Base-by-base conservation (phyloP, 2,113 vertebrate genomes). In the Prolemur simus region DNA sequence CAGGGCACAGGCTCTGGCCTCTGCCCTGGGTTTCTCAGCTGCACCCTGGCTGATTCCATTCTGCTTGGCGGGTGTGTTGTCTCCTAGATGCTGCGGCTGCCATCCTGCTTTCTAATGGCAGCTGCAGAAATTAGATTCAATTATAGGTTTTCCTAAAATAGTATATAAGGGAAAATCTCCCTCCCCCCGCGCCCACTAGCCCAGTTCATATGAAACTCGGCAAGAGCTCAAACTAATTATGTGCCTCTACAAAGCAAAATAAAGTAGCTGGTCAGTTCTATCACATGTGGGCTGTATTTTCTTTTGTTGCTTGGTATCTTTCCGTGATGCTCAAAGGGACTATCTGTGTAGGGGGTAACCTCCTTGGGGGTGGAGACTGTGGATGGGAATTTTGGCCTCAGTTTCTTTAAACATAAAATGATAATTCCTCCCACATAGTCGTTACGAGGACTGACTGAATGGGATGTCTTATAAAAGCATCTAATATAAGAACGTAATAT, bases 81-180 rank as follows among this genome's bases (percentile, higher is more conserved):
- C 98, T 98, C 96, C 98, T 98, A 97, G 97, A 97, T 95, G 93
- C 98, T 96, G 92, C 34, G 87, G 93, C 94, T 97, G 76, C 94
- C 97, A 98, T 97, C 98, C 89, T 96, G 98, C 98, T 98, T 97
- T 96, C 94, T 96, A 93, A 96, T 32, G 92, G 97, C 98, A 98
- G 97, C 97, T 98, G 96, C 60, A 98, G 98, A 98, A 98, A 97
- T 97, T 97, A 97, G 97, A 98, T 98, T 98, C 98, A 98, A 98
- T 99, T 98, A 98, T 83, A 96, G 97, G 93, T 94, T 98, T 98
- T 97, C 97, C 97, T 97, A 98, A 98, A 98, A 98, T 97, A 98
- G 97, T 93, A 49, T 92, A 93, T 47, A 81, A 90, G 77, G 92
- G 96, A 85, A 91, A 91, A 82, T 82, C 93, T 73, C 78, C 39